These are phyloP conservation scores for Taxidea taxus DNA, from an alignment of 2,113 vertebrate species.

Conservation along the genomic window DNA sequence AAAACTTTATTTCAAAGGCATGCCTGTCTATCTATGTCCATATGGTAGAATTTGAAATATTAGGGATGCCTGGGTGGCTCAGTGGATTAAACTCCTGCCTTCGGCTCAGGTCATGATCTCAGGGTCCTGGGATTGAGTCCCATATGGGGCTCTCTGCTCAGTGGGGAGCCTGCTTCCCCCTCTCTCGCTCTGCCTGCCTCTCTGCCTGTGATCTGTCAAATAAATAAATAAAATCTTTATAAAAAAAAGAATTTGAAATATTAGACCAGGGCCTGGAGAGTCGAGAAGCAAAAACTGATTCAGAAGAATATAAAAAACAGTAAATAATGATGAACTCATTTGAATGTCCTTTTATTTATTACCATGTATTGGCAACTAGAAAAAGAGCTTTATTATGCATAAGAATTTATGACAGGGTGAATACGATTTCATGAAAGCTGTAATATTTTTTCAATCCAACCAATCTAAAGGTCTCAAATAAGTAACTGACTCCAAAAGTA, in stretches of 20 bases:
- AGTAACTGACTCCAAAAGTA: conserved; percentile 4
- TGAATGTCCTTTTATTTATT: not conserved
- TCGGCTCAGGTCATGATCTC: too few relatives aligned
- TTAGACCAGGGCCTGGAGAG: not conserved
- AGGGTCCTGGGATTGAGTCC: too few relatives aligned
- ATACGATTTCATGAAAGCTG: not conserved
- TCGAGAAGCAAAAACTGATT: not conserved
- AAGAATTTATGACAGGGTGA: not conserved
- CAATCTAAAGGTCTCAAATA: conserved; percentile 11
- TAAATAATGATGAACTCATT: not conserved
- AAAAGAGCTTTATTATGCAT: not conserved
- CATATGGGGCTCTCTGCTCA: too few relatives aligned
- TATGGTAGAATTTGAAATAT: not conserved
- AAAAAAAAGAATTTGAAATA: not conserved
- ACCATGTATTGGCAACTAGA: not conserved
- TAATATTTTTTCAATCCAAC: not conserved
- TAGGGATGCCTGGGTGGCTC: too few relatives aligned
- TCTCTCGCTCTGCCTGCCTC: too few relatives aligned
- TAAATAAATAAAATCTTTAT: too few relatives aligned
- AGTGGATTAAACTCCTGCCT: too few relatives aligned
- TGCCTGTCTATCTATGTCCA: not conserved
- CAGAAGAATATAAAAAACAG: not conserved
- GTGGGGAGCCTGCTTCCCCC: too few relatives aligned
- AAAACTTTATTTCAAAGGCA: not conserved
- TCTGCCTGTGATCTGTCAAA: too few relatives aligned